Conservation (phyloP, 2,113 vertebrate genomes). For the Hydropotes inermis region DNA sequence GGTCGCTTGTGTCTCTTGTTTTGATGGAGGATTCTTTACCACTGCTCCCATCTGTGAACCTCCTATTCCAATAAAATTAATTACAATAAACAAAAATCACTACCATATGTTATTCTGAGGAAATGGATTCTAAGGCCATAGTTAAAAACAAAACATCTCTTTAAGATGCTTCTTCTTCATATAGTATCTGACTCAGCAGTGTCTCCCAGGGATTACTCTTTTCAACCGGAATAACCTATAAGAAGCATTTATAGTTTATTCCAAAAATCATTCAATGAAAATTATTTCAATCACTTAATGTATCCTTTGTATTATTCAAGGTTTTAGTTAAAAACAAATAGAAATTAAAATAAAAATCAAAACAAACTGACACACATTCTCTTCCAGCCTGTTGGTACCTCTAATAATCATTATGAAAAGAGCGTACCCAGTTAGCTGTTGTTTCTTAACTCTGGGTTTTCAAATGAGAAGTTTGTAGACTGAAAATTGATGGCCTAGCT, state of each 20-base stretch:
- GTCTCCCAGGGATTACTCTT: not conserved
- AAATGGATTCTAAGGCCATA: not conserved
- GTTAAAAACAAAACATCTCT: not conserved
- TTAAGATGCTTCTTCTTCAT: not conserved
- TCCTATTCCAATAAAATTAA: not conserved
- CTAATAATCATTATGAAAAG: not conserved
- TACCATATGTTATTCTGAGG: not conserved
- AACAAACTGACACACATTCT: not conserved
- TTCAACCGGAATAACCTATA: not conserved
- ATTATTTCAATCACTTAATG: not conserved
- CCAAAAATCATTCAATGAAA: not conserved
- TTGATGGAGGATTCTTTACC: not conserved
- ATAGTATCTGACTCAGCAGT: not conserved
- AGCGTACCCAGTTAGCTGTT: rapidly evolving
- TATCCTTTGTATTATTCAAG: not conserved
- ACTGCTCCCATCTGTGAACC: not conserved
- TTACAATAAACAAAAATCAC: not conserved
- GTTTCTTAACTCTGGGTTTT: not conserved
- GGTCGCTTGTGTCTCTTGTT: not conserved
- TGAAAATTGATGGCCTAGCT: not conserved
- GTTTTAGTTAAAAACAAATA: not conserved
- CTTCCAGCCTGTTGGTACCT: not conserved
- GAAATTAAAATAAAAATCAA: not conserved
- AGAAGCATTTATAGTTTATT: not conserved
- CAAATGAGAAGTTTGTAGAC: not conserved